Percentiles rank a stretch among this genome's conserved stretches.
phyloP scores from a whole-genome alignment of 2,888 invertebrate genomes.

The Neuroscelio doddi region DNA sequence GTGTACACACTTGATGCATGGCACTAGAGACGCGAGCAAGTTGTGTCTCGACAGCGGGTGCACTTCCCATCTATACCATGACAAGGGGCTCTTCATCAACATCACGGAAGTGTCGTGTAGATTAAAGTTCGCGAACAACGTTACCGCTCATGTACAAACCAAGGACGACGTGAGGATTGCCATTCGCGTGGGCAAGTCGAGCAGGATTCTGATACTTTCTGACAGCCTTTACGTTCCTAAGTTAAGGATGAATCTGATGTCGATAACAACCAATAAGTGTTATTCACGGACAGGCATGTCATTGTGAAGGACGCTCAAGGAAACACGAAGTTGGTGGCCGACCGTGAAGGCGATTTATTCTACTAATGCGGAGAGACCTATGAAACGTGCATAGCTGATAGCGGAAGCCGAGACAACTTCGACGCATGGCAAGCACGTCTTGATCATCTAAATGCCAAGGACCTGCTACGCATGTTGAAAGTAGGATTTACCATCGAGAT shows the following conservation, averaged over 20 bases:
- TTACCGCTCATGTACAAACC: slow-evolving; percentile 19
- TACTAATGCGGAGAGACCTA: slow-evolving; percentile 9
- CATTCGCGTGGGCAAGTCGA: slow-evolving; percentile 8
- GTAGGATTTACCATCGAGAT: too few relatives aligned
- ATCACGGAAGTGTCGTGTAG: not conserved
- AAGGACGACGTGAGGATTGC: slow-evolving; percentile 21
- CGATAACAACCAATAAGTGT: slow-evolving; percentile 24
- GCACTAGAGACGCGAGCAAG: too few relatives aligned
- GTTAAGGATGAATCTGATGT: slow-evolving; percentile 45
- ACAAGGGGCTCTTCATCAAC: slow-evolving; percentile 12
- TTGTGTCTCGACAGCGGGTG: slow-evolving; percentile 35
- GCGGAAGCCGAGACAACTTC: not conserved
- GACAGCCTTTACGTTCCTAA: slow-evolving; percentile 42
- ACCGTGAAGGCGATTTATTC: slow-evolving; percentile 26
- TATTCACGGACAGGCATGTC: slow-evolving; percentile 30
- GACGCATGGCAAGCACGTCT: slow-evolving; percentile 16
- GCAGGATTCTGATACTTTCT: too few relatives aligned
- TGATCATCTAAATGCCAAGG: slow-evolving; percentile 5
- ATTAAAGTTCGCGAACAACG: slow-evolving; percentile 22
- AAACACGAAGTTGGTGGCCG: slow-evolving; percentile 13
- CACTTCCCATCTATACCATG: slow-evolving; percentile 31
- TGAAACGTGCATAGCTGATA: not conserved
- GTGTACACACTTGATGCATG: too few relatives aligned
- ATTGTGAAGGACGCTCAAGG: slow-evolving; percentile 12
- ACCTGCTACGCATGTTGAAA: not conserved